A percentile compares a stretch with the other conserved stretches of the same genome.
Evolutionary conservation across 2,888 invertebrate species (phyloP).

Genomic region (Orthosia cruda): DNA sequence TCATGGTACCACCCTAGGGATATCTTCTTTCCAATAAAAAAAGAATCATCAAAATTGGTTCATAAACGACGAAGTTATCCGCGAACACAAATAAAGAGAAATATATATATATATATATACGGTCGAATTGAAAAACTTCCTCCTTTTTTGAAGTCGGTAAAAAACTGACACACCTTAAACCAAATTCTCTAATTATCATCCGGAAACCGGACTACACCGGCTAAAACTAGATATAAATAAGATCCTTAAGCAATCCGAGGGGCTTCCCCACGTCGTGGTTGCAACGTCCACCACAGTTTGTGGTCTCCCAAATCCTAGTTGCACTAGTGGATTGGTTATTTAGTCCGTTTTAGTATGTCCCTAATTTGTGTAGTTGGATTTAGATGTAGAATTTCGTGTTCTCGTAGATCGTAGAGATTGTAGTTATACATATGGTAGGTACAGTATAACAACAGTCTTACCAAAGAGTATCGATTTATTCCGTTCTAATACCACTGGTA

Average conservation of each 20-base stretch:
- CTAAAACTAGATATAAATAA: slow-evolving; percentile 50
- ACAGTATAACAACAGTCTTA: too few species aligned
- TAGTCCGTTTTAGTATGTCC: slow-evolving; percentile 26
- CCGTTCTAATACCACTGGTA: too few species aligned
- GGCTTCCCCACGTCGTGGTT: slow-evolving; percentile 50
- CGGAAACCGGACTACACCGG: slow-evolving; percentile 21
- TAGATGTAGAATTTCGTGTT: not conserved
- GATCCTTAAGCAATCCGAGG: slow-evolving; percentile 42
- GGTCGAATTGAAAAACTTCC: too few species aligned
- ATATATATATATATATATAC: too few species aligned
- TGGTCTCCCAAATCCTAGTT: slow-evolving; percentile 54
- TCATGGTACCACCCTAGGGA: too few species aligned
- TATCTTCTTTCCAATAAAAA: too few species aligned
- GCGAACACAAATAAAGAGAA: too few species aligned
- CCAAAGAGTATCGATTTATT: too few species aligned
- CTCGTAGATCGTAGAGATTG: not conserved
- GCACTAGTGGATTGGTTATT: slow-evolving; percentile 34
- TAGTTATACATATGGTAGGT: not conserved
- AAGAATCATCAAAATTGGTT: too few species aligned
- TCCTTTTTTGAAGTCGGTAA: not conserved
- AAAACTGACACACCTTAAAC: slow-evolving; percentile 7
- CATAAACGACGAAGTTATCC: too few species aligned
- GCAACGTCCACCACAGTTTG: slow-evolving; percentile 48
- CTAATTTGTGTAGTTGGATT: slow-evolving; percentile 15
- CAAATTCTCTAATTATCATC: slow-evolving; percentile 31